A percentile compares a stretch with the other conserved stretches of the same genome.
Conservation (phyloP, 2,888 invertebrate species). For the Capitulum mitella region DNA sequence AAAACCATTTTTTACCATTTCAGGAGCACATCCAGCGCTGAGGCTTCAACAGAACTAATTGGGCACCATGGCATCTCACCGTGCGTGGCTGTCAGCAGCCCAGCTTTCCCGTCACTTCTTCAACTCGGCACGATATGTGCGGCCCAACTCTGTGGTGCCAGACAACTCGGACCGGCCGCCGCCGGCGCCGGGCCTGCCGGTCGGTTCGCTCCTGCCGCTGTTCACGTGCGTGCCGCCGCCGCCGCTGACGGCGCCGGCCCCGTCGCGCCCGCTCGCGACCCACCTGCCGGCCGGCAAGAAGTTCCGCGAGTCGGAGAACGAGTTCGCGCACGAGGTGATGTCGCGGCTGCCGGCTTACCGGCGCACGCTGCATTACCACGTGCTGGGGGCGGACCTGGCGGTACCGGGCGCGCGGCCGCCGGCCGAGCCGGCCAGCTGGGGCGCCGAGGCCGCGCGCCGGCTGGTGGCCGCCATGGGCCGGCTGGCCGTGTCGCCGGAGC, state of each 20-base stretch:
- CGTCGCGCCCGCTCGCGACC: neutral
- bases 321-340: slow-evolving; percentile 35
- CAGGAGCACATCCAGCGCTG: too few relatives aligned
- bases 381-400: neutral
- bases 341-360: slow-evolving; percentile 34
- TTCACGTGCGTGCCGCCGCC: slow-evolving; percentile 19
- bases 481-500: neutral
- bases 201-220: neutral
- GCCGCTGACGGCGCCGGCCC: neutral
- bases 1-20: too few relatives aligned
- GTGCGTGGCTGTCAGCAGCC: slow-evolving; percentile 1
- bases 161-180: neutral
- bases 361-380: slow-evolving; percentile 12
- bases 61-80: slow-evolving; percentile 20
- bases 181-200: neutral
- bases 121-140: neutral
- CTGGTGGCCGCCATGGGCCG: neutral
- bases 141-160: neutral
- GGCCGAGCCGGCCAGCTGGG: neutral
- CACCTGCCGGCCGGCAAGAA: slow-evolving; percentile 28
- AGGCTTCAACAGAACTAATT: too few relatives aligned
- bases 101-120: neutral
- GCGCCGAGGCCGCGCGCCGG: neutral
- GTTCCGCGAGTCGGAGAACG: slow-evolving; percentile 34
- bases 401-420: neutral